Evolutionary conservation across 2,797 vertebrate species (phyloP), one percentile per base, ranked within the genome.

Genomic region (Paratrypauchen microcephalus): DNA sequence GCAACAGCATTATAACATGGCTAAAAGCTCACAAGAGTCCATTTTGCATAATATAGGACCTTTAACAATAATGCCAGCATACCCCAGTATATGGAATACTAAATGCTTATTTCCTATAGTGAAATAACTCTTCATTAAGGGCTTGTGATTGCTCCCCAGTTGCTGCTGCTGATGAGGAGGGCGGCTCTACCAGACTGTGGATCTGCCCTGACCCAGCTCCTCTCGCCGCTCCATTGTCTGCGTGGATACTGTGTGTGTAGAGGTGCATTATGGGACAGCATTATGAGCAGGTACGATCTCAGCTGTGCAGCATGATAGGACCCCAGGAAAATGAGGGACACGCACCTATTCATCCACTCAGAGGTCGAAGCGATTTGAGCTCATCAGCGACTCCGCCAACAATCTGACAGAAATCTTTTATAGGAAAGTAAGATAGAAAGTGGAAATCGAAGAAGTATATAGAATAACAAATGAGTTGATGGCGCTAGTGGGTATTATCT

Each of bases 241-340:
- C 78, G 76, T 80, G 83, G 86, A 85, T 84, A 84, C 86, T 63
- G 79, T 4, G 66, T 74, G 75, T 30, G 78, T 61, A 61, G 87
- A 61, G 65, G 88, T 74, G 81, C 84, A 67, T 76, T 70, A 32
- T 32, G 67, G 78, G 86, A 87, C 89, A 70, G 41, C 85, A 88
- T 91, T 91, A 90, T 61, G 66, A 67, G 80, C 83, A 65, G 76
- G 86, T 81, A 78, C 83, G 80, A 77, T 82, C 83, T 89, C 88
- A 91, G 87, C 90, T 87, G 87, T 24, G 68, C 19, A 11, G 59
- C 80, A 65, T 65, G 73, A 81, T 71, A 75, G 65, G 12, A 45
- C 6, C 12, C 62, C 9, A 69, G 78, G 71, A 72, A 87, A 90
- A 91, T 83, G 83, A 86, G 85, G 90, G 87, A 64, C 71, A 75